These are phyloP conservation scores for Manduca sexta DNA, from an alignment of 1,140 invertebrate species.

Conservation along the genomic window DNA sequence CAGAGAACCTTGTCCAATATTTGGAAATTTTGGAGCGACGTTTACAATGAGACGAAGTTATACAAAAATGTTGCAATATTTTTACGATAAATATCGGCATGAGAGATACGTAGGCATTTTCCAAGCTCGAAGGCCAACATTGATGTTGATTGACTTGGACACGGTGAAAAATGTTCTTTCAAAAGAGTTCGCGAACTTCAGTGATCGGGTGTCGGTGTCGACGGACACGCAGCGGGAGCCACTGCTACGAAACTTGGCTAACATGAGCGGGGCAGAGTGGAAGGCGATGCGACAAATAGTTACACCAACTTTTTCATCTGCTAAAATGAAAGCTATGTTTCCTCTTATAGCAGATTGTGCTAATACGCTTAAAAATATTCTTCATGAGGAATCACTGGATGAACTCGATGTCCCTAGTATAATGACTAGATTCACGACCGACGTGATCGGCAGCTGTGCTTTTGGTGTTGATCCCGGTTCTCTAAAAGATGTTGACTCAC, in stretches of 20 bases:
- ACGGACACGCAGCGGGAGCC: slow-evolving; percentile 61
- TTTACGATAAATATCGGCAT: slow-evolving; percentile 46
- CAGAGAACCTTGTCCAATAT: slow-evolving; percentile 59
- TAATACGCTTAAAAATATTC: slow-evolving; percentile 37
- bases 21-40: slow-evolving; percentile 62
- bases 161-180: slow-evolving; percentile 65
- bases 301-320: slow-evolving; percentile 68
- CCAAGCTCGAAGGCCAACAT: slow-evolving; percentile 58
- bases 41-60: slow-evolving; percentile 53
- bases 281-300: slow-evolving; percentile 60
- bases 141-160: slow-evolving; percentile 65
- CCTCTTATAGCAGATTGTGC: slow-evolving; percentile 57
- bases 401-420: slow-evolving; percentile 50
- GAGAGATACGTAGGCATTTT: slow-evolving; percentile 61
- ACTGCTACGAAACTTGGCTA: slow-evolving; percentile 56
- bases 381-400: slow-evolving; percentile 26
- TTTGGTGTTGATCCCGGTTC: slow-evolving; percentile 60
- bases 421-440: slow-evolving; percentile 58
- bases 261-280: slow-evolving; percentile 68
- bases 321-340: slow-evolving; percentile 72
- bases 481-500: slow-evolving; percentile 50
- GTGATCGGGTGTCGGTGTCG: slow-evolving; percentile 57
- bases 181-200: slow-evolving; percentile 65
- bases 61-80: slow-evolving; percentile 48
- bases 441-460: slow-evolving; percentile 63